Base-by-base conservation (phyloP, 2,797 vertebrate species). In the Apodemus agrarius region DNA sequence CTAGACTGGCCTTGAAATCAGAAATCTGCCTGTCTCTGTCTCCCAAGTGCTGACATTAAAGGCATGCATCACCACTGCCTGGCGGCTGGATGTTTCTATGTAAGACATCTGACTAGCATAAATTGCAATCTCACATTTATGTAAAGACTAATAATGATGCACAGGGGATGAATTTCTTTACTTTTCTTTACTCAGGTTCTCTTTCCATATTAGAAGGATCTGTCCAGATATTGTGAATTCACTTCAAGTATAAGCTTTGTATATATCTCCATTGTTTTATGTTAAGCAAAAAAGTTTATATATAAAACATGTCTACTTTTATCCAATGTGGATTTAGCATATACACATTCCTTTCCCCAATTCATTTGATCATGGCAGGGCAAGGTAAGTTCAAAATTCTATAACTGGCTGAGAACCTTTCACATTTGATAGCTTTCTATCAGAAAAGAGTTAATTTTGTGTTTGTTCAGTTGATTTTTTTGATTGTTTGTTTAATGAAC, bases 161-260 rank as follows among this genome's bases (percentile, higher is more conserved):
- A 43, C 3, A 61, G 9, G 17, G 76, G 22, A 63, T 85, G 4
- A 43, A 1, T 1, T n/a, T n/a, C n/a, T n/a, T n/a, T n/a, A n/a
- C 63, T 85, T 54, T 54, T n/a, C 0, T n/a, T 29, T 3, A 81
- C 10, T 1, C 3, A 17, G 34, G 1, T 2, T 34, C 1, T 22
- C 65, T 46, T 67, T 0, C 9, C 52, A 22, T 12, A 19, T 95
- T 74, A 67, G 52, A 10, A n/a, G 11, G 12, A 90, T 65, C 1
- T 24, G 31, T 26, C 61, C 17, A 82, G 22, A 46, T 6, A 75
- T 82, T 17, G 37, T 54, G 46, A 76, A 65, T 52, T 69, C 21
- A 59, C 61, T 69, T n/a, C 67, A 81, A 85, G 52, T 72, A 13
- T 69, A 16, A 43, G 6, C 3, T 87, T 90, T 67, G 12, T n/a